phyloP scores from a whole-genome alignment of 2,888 invertebrate species.

The Disparrhopalites patrizii region DNA sequence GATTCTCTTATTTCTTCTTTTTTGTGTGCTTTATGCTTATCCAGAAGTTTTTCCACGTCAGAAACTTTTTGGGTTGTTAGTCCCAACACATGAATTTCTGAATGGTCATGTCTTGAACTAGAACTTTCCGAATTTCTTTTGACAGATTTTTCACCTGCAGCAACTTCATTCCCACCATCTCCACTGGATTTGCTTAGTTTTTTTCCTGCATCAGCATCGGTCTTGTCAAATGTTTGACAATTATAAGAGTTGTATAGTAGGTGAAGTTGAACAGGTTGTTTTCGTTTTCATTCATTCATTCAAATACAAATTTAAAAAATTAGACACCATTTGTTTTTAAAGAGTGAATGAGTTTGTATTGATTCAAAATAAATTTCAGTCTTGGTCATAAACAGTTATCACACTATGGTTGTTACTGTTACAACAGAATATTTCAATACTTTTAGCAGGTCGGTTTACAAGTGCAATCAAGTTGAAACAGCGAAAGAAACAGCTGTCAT shows the following conservation, averaged over 20 bases:
- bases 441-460: too few species aligned
- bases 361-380: too few species aligned
- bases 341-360: too few species aligned
- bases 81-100: conserved; percentile 40
- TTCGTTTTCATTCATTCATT: too few species aligned
- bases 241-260: too few species aligned
- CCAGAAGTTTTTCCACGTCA: conserved; percentile 59
- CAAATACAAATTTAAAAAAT: conserved; percentile 9
- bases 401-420: too few species aligned
- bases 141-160: background rate
- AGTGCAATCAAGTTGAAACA: too few species aligned
- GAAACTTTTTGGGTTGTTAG: conserved; percentile 36
- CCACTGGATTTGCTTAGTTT: background rate
- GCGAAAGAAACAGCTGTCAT: too few species aligned
- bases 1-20: conserved; percentile 59
- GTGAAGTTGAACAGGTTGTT: too few species aligned
- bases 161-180: background rate
- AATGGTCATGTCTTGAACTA: background rate
- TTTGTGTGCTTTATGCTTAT: conserved; percentile 58
- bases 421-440: too few species aligned
- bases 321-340: background rate
- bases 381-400: too few species aligned
- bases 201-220: conserved; percentile 9
- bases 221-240: conserved; percentile 8
- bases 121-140: background rate